Base-by-base conservation (phyloP, 2,888 invertebrate species). In the Buathra laborator region DNA sequence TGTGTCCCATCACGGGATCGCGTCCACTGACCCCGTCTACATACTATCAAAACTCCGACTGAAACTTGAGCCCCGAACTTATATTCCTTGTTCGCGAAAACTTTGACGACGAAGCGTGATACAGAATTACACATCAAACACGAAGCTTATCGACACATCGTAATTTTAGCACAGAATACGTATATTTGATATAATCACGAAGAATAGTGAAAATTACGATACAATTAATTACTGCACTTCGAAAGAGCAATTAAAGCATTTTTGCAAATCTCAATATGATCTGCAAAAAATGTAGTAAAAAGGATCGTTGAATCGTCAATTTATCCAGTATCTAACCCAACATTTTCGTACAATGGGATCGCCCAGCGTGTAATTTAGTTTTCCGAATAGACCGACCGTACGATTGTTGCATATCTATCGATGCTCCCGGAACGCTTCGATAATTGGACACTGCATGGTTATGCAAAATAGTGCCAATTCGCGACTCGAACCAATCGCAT, bases 391-490 rank as follows among this genome's bases (percentile, higher is more conserved):
- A 29, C 59, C 59, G 14, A 59, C 59, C 59, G 12, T 14, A 14
- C 29, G 59, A 59, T 59, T 4, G 59, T 32, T 24, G 59, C 24
- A 32, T 32, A 59, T 32, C 59, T 32, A 59, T 24, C 62, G 75
- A 77, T 72, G 56, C 71, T 37, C 48, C 67, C 32, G 72, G 72
- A 84, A 80, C 76, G 80, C 72, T 67, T 71, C 83, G 83, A 76
- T 80, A 84, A 84, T 84, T 84, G 83, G 83, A 84, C 48, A 67
- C 44, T 64, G 46, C 43, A 74, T 53, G 84, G 67, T 84, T 84
- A 84, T 84, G 84, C 77, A 84, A 84, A 81, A 78, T 70, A 66
- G 81, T 78, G 74, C 53, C 72, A 77, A 78, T 81, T 77, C 81
- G 74, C 68, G 81, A 19, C 56, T 74, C 81, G 53, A 72, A 72